phyloP scores from a whole-genome alignment of 2,797 vertebrate genomes.

The Chelon labrosus region DNA sequence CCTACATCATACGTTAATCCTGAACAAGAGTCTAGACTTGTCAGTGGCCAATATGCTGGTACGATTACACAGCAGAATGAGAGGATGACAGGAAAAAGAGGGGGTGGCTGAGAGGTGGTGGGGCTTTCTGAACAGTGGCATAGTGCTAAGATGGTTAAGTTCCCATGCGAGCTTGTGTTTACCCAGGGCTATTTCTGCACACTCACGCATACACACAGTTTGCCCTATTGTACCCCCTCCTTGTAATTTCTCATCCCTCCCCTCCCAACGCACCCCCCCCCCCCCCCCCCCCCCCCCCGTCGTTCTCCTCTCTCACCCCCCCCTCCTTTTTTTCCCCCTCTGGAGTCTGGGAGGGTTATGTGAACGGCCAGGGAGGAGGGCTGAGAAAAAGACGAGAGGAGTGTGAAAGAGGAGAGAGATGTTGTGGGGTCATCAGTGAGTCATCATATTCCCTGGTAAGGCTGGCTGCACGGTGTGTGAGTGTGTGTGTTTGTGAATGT shows the following conservation, averaged over 20 bases:
- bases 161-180: conserved; percentile 92
- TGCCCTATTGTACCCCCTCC: conserved; percentile 86
- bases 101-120: conserved; percentile 18
- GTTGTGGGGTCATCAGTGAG: conserved; percentile 72
- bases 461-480: conserved; percentile 62
- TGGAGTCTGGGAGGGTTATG: conserved; percentile 93
- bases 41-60: background rate
- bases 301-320: conserved; percentile 66
- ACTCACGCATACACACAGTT: conserved; percentile 82
- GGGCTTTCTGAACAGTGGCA: conserved; percentile 69
- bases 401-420: conserved; percentile 76
- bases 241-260: conserved; percentile 85
- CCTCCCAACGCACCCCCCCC: conserved; percentile 65
- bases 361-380: conserved; percentile 87
- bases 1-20: background rate
- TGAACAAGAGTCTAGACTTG: no score
- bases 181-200: conserved; percentile 91
- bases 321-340: conserved; percentile 82
- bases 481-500: conserved; percentile 34
- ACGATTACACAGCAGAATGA: background rate
- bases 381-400: conserved; percentile 78
- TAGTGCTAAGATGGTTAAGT: conserved; percentile 81
- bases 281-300: conserved; percentile 77
- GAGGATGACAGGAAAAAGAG: background rate
- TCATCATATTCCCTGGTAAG: conserved; percentile 89